Base-by-base conservation (phyloP, 2,113 vertebrate genomes). In the Poeciliopsis prolifica region DNA sequence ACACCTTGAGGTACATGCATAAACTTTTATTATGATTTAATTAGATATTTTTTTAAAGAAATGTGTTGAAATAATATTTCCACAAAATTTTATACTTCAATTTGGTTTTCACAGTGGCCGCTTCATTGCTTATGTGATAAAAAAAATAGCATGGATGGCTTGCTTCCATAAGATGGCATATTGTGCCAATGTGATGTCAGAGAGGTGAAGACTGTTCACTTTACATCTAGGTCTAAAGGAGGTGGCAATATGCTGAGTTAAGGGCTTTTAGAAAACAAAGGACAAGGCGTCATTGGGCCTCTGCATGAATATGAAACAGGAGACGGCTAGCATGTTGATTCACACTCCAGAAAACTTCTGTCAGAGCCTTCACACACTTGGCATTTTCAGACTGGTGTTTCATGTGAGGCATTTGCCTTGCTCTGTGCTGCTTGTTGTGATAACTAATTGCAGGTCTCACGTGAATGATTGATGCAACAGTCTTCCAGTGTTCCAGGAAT, bases 241-340 rank as follows among this genome's bases (percentile, higher is more conserved):
- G 79, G 30, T 28, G 83, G 67, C 58, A 75, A 89, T 87, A 67
- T 92, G 91, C 92, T 90, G 92, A 93, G 79, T 89, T 69, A 77
- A 77, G 91, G 80, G 70, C 72, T 91, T 92, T 87, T 66, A 65
- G 74, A 87, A 88, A 70, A 82, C 87, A 88, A 87, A 92, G 91
- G 92, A 90, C 91, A 35, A 82, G 70, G 86, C 85, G 92, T 91
- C 90, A 89, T 93, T 92, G 90, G 86, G 77, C 81, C 72, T 26
- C 82, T 48, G 84, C 88, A 86, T 91, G 91, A 92, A 93, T 91
- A 90, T 90, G 88, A 91, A 92, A 88, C 79, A 88, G 82, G n/a
- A 58, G 51, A 22, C 3, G 7, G 24, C 24, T 61, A 13, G 61
- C 61, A 66, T 86, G 90, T 88, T 86, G 87, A 90, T 85, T 85